Base-by-base conservation (phyloP, 2,113 vertebrate species). In the Glaucidium brasilianum region DNA sequence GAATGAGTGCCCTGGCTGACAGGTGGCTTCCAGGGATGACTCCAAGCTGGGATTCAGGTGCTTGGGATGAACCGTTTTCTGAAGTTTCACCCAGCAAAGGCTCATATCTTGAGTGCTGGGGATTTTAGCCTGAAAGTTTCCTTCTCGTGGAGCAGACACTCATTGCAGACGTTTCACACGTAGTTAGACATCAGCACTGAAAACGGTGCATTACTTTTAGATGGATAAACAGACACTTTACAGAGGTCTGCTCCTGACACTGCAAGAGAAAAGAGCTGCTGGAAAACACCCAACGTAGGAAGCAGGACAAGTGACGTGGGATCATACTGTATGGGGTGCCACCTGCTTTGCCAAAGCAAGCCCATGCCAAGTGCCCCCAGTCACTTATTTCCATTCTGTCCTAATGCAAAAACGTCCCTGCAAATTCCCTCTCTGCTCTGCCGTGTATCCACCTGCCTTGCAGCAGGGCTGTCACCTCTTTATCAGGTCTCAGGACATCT, bases 31-130 rank as follows among this genome's bases (percentile, higher is more conserved):
- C 76, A 71, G 50, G 59, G 21, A 14, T 2, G 2, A 30, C 74
- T 35, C 20, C 68, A 32, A 69, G 15, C 4, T 0, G 0, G 25
- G 29, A 50, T n/a, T 10, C 8, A 0, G 35, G 26, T 32, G 16
- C 27, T 82, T 68, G 53, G 17, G 66, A 27, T 52, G 9, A 55
- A 4, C 0, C 1, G 18, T 88, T 63, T 58, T 15, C 49, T 84
- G 18, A 53, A 56, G 23, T 60, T 85, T n/a, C 39, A 13, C 18
- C 13, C 15, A 71, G 52, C 4, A 47, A 34, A 58, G n/a, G 15
- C 2, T 74, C 3, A 6, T 72, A 90, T 66, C 45, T 45, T 22
- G 26, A 41, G 15, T 23, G 4, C 11, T 35, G 35, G 18, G 11
- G 23, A 47, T 37, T 86, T 77, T 59, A 55, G 12, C 34, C 49